phyloP scores from a whole-genome alignment of 2,797 vertebrate genomes.

The Dryobates pubescens region DNA sequence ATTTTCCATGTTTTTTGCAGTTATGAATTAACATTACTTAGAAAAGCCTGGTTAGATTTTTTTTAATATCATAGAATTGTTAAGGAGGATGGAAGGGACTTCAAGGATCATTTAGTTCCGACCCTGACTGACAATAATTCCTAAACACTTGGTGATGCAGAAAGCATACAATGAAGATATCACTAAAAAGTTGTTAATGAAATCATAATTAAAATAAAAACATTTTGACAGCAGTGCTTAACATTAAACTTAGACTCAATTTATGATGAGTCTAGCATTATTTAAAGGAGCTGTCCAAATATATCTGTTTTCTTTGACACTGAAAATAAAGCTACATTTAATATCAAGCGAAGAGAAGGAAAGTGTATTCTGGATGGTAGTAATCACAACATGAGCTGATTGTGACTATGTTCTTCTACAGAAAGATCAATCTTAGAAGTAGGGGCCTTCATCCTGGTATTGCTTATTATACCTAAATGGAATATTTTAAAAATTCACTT shows the following conservation, averaged over 20 bases:
- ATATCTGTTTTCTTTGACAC: not conserved
- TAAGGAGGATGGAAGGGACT: no score
- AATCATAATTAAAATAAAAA: not conserved
- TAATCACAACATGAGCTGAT: not conserved
- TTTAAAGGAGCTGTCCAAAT: not conserved
- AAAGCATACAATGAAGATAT: not conserved
- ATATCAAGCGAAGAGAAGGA: not conserved
- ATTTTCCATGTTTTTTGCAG: not conserved
- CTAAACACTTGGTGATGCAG: not conserved
- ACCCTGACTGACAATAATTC: not conserved
- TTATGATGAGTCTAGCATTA: not conserved
- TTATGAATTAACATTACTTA: not conserved
- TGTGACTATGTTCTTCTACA: not conserved
- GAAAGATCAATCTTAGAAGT: not conserved
- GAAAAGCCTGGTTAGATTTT: not conserved
- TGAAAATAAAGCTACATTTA: not conserved
- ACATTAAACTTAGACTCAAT: not conserved
- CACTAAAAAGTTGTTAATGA: not conserved
- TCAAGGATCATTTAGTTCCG: no score
- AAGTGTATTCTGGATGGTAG: not conserved
- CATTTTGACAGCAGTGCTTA: not conserved
- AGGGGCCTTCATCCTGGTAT: not conserved
- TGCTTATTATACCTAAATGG: not conserved
- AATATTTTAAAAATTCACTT: not conserved
- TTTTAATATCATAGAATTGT: not conserved